Percentiles rank a stretch among this genome's conserved stretches.
Evolutionary conservation across 2,113 vertebrate species (phyloP).

Genomic region (Mobula birostris): DNA sequence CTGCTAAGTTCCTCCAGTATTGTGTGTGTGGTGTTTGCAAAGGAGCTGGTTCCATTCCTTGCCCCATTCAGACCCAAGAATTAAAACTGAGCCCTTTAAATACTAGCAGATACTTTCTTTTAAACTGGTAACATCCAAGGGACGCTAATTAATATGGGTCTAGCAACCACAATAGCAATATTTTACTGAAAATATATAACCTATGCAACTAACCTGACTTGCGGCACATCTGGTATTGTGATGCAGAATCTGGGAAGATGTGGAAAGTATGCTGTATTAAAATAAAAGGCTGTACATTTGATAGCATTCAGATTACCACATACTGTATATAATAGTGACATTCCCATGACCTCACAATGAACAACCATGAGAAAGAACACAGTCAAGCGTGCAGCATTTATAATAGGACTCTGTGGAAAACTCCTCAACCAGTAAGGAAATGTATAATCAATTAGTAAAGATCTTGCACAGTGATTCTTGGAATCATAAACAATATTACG

Average conservation of each 20-base stretch:
- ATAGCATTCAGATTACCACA: not conserved
- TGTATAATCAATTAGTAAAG: not conserved
- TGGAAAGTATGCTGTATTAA: not conserved
- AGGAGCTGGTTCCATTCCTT: not conserved
- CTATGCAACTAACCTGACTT: not conserved
- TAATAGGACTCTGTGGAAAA: not conserved
- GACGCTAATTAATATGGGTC: not conserved
- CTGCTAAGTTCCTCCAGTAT: too few relatives aligned
- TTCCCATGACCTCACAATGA: conserved; percentile 29
- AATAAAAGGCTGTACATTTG: not conserved
- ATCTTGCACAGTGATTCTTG: not conserved
- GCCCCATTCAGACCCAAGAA: not conserved
- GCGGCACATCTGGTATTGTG: too few relatives aligned
- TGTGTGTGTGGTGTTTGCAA: too few relatives aligned
- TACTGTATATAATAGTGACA: not conserved
- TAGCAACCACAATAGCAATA: not conserved
- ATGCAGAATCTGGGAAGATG: not conserved
- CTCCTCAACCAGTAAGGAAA: not conserved
- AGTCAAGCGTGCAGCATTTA: not conserved
- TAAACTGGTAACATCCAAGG: not conserved
- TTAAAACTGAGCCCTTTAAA: not conserved
- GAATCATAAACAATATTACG: not conserved
- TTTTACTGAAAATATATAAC: not conserved
- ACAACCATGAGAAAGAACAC: conserved; percentile 23
- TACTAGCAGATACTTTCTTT: not conserved